Evolutionary conservation across 2,797 vertebrate genomes (phyloP).

Genomic region (Oryzias dopingdopingensis): DNA sequence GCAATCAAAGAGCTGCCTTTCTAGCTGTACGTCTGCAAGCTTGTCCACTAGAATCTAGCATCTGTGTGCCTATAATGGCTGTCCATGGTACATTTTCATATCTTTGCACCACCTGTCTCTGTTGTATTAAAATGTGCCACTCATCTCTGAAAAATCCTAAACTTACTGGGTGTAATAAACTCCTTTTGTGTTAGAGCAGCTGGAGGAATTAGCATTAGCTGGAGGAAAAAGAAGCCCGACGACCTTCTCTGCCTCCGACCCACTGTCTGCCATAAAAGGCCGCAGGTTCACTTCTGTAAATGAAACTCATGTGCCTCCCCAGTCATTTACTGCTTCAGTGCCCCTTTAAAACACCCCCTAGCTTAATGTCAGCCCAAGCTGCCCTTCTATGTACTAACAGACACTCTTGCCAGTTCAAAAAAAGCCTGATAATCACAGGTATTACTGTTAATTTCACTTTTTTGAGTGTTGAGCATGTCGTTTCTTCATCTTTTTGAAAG

Average conservation of each 20-base stretch:
- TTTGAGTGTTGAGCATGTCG: too few species aligned
- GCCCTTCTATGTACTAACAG: conserved; percentile 5
- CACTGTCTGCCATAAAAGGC: conserved; percentile 39
- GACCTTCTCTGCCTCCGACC: conserved; percentile 26
- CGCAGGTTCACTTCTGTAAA: conserved; percentile 27
- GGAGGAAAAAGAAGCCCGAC: conserved; percentile 40
- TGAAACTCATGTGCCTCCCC: conserved; percentile 46
- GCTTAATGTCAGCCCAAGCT: conserved; percentile 7
- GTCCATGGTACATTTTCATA: conserved; percentile 5
- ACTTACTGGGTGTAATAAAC: conserved; percentile 46
- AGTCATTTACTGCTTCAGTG: conserved; percentile 65
- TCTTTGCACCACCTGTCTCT: conserved; percentile 56
- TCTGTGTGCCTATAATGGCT: not conserved
- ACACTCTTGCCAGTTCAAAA: too few species aligned
- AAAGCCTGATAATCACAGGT: too few species aligned
- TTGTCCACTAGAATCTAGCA: not conserved
- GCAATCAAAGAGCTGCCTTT: conserved; percentile 32
- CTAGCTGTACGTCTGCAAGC: not conserved
- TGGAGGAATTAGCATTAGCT: conserved; percentile 48
- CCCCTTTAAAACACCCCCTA: conserved; percentile 52
- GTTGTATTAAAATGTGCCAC: conserved; percentile 6
- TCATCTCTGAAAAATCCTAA: conserved; percentile 38
- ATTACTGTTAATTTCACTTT: too few species aligned
- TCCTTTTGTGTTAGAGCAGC: conserved; percentile 55
- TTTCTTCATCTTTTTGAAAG: too few species aligned